Percentiles rank a stretch among this genome's conserved stretches.
Evolutionary conservation across 2,888 invertebrate species (phyloP).

Genomic region (Halocaridina rubra): DNA sequence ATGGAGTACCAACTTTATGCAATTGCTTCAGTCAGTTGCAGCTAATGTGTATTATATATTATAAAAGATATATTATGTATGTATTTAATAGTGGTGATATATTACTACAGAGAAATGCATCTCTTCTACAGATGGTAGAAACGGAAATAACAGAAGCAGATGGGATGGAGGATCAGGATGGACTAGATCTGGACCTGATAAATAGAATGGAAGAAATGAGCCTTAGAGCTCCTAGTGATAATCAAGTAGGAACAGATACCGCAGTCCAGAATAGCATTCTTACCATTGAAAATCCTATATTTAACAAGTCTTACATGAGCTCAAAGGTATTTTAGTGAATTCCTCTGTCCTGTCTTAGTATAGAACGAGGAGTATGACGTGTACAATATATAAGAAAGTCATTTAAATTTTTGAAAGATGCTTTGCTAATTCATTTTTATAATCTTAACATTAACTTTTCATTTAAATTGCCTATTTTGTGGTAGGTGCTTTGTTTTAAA

Average conservation of each 20-base stretch:
- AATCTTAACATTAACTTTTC: too few species aligned
- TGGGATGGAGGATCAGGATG: conserved; percentile 66
- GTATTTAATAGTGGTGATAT: background rate
- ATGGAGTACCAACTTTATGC: too few species aligned
- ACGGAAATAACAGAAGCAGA: conserved; percentile 69
- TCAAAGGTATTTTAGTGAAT: conserved; percentile 56
- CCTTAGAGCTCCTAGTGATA: background rate
- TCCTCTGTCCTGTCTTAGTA: background rate
- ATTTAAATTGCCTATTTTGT: background rate
- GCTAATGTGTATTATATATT: background rate
- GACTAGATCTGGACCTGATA: conserved; percentile 73
- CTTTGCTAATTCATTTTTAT: too few species aligned
- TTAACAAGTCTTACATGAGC: conserved; percentile 78
- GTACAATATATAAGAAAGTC: too few species aligned
- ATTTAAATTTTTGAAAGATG: too few species aligned
- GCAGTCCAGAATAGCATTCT: conserved; percentile 73
- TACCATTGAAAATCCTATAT: conserved; percentile 79
- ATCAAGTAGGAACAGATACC: conserved; percentile 69
- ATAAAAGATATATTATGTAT: background rate
- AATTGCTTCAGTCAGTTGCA: too few species aligned
- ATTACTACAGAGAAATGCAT: too few species aligned
- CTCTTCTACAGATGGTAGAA: conserved; percentile 73
- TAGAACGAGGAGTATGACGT: too few species aligned
- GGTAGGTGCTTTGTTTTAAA: background rate
- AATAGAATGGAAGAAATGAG: conserved; percentile 75